phyloP scores from a whole-genome alignment of 2,888 invertebrate species.

The Gnatocerus cornutus region DNA sequence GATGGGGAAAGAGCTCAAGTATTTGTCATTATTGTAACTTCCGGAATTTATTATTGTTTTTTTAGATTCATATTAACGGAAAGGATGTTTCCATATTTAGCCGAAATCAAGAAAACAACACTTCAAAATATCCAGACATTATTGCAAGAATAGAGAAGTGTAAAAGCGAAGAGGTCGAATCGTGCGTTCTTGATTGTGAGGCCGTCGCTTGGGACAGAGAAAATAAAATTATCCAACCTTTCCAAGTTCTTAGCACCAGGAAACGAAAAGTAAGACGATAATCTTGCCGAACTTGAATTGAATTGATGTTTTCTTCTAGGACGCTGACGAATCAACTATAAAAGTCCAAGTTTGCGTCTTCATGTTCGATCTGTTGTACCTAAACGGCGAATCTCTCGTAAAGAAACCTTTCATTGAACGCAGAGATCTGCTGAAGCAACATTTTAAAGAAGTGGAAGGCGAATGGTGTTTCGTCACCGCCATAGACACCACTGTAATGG shows the following conservation, averaged over 20 bases:
- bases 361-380: conserved; percentile 95
- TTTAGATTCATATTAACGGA: conserved; percentile 83
- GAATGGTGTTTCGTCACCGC: conserved; percentile 92
- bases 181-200: conserved; percentile 96
- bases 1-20: conserved; percentile 99
- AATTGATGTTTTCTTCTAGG: conserved; percentile 70
- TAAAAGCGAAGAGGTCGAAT: conserved; percentile 75
- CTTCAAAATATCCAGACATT: conserved; percentile 96
- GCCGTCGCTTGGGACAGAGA: conserved; percentile 96
- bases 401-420: conserved; percentile 83
- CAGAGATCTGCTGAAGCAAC: conserved; percentile 80
- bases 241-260: conserved; percentile 95
- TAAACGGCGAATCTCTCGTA: conserved; percentile 91
- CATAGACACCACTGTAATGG: conserved; percentile 87
- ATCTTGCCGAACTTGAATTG: background rate
- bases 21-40: conserved; percentile 44
- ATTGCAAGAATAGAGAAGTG: conserved; percentile 80
- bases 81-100: conserved; percentile 89
- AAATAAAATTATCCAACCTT: conserved; percentile 92
- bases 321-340: conserved; percentile 82
- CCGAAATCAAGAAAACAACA: conserved; percentile 96
- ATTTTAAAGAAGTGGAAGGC: conserved; percentile 83
- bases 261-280: conserved; percentile 87
- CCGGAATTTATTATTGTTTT: conserved; percentile 70
- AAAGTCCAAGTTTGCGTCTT: conserved; percentile 91